Evolutionary conservation across 1,140 invertebrate species (phyloP), one percentile per base, ranked within the genome.

Genomic region (Nymphalis io): DNA sequence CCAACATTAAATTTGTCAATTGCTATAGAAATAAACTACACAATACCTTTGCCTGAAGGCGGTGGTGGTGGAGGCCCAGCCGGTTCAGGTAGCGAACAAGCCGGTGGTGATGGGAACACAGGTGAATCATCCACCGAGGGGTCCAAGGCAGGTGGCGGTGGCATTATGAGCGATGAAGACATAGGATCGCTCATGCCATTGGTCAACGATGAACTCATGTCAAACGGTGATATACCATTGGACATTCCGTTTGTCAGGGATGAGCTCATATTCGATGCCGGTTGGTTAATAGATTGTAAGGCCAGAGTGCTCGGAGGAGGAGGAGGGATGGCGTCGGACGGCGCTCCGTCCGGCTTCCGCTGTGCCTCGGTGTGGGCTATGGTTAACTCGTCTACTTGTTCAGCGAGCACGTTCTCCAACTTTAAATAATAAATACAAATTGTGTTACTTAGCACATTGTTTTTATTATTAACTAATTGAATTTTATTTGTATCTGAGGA

Each of bases 71-170:
- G 95, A 1, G 95, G 95, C 55, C 93, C 94, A 3, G 94, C 95
- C 0, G 95, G 96, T 78, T 96, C 95, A 5, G 96, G 95, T 60
- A 96, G 88, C 59, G 94, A 93, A 59, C 87, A 85, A 4, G 66
- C 53, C 0, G 86, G 75, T 15, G 92, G 93, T 53, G 91, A 87
- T 1, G 88, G 87, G 76, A 87, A 88, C 64, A 77, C 72, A 2
- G 83, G 85, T 1, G 82, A 89, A 38, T 82, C 75, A 53, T 85
- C 81, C 33, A 59, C 46, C 2, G 64, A 42, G 0, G 69, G 65
- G 51, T 79, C 83, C 46, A 75, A 21, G 3, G 70, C 64, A 40
- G 83, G 86, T 10, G 87, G 87, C 16, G 87, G 87, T 1, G 87
- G 88, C 44, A 90, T 59, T 10, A 82, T 82, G n/a, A 88, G 70